phyloP scores from a whole-genome alignment of 2,113 vertebrate genomes.

The human (Homo sapiens) region GRCh38 chr3:85024501-85025000 shows the following conservation, averaged over 20 bases:
- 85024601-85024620: background rate
- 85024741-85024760: background rate
- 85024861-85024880: slow-evolving; percentile 21
- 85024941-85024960: slow-evolving; percentile 21
- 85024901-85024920: background rate
- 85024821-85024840: background rate
- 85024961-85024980: slow-evolving; percentile 44
- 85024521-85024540: background rate
- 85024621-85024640: background rate
- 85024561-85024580: background rate
- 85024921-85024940: background rate
- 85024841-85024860: background rate
- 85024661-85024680: background rate
- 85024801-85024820: slow-evolving; percentile 38
- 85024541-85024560: background rate
- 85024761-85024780: background rate
- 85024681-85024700: background rate
- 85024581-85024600: background rate
- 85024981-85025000: slow-evolving; percentile 36
- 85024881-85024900: background rate
- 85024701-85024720: background rate
- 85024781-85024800: background rate
- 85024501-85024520: background rate
- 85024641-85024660: background rate
- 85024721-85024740: background rate